These are phyloP conservation scores for Elmis aenea DNA, from an alignment of 2,888 invertebrate genomes.

Conservation along the genomic window DNA sequence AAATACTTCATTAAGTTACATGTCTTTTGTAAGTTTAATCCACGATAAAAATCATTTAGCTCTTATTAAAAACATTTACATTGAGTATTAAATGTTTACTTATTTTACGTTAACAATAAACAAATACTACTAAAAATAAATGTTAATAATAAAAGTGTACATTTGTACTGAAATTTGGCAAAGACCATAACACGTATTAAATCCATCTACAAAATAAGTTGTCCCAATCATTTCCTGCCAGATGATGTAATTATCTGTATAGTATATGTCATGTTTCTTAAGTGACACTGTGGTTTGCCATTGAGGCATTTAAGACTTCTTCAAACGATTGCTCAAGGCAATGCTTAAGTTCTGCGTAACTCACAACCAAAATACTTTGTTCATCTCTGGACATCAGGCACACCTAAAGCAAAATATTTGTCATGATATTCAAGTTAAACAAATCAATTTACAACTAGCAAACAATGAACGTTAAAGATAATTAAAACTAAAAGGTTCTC, in stretches of 20 bases:
- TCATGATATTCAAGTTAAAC: too few relatives aligned
- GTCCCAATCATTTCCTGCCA: constrained; percentile 30
- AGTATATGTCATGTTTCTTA: constrained; percentile 18
- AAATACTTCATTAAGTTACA: constrained; percentile 30
- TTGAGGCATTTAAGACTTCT: constrained; percentile 64
- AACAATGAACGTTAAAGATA: background rate
- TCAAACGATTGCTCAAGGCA: constrained; percentile 90
- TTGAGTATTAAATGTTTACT: constrained; percentile 4
- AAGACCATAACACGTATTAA: constrained; percentile 13
- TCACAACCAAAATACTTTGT: constrained; percentile 92
- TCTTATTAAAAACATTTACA: constrained; percentile 9
- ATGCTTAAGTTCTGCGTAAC: constrained; percentile 91
- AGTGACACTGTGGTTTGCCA: constrained; percentile 35
- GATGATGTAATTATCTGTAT: constrained; percentile 14
- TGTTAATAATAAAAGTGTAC: constrained; percentile 7
- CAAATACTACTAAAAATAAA: too few relatives aligned
- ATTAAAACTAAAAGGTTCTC: too few relatives aligned
- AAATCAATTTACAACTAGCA: background rate
- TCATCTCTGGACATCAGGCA: constrained; percentile 95
- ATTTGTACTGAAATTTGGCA: constrained; percentile 28
- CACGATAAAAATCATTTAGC: constrained; percentile 9
- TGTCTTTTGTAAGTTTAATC: constrained; percentile 22
- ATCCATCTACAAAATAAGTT: constrained; percentile 21
- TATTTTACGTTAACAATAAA: constrained; percentile 10
- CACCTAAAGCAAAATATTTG: constrained; percentile 62